These are phyloP conservation scores for Hozukius guyotensis DNA, from an alignment of 2,797 vertebrate species.

Conservation along the genomic window DNA sequence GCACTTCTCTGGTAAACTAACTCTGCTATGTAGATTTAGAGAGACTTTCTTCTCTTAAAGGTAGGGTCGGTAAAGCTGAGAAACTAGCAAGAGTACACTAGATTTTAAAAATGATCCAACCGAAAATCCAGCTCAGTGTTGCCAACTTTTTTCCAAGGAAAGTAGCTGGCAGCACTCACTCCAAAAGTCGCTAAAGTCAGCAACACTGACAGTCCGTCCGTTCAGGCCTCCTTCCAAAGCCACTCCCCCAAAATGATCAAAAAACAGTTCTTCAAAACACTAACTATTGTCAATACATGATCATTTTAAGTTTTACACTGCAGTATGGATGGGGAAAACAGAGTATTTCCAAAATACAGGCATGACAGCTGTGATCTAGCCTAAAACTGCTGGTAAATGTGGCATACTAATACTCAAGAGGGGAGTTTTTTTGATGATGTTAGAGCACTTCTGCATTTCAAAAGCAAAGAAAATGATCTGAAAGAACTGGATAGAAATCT, in stretches of 20 bases:
- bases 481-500: constrained; percentile 1
- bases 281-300: background rate
- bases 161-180: too few relatives aligned
- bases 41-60: background rate
- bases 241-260: background rate
- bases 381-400: background rate
- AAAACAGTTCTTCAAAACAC: background rate
- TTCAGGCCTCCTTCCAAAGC: too few relatives aligned
- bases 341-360: background rate
- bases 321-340: background rate
- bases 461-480: constrained; percentile 1
- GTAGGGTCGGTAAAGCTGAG: background rate
- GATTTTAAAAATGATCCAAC: too few relatives aligned
- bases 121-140: too few relatives aligned
- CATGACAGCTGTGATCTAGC: background rate
- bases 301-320: background rate
- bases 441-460: constrained; percentile 4
- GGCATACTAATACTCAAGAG: background rate
- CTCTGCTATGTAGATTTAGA: background rate
- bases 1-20: constrained; percentile 8
- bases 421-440: background rate
- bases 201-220: too few relatives aligned
- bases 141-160: too few relatives aligned
- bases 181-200: too few relatives aligned
- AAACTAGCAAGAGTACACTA: background rate